These are phyloP conservation scores for Cotesia vestalis DNA, from an alignment of 1,140 invertebrate species.

Conservation along the genomic window DNA sequence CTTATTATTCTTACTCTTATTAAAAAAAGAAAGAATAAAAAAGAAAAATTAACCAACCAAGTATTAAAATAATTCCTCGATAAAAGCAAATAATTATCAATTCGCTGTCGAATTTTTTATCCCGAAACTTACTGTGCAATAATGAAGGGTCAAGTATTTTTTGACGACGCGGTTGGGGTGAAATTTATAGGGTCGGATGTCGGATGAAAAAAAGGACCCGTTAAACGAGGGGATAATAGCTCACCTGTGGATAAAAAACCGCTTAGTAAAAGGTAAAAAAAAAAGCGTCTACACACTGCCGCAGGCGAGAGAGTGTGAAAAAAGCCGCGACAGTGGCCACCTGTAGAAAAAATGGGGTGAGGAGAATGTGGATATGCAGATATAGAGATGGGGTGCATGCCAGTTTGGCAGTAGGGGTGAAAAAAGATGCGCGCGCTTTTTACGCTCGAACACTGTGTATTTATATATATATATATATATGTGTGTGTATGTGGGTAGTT, in stretches of 20 bases:
- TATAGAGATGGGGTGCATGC: not conserved
- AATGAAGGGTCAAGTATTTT: not conserved
- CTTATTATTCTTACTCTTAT: not conserved
- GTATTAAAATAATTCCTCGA: not conserved
- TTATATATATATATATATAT: no score
- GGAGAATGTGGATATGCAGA: constrained; percentile 33
- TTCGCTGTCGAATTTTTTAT: not conserved
- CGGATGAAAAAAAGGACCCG: not conserved
- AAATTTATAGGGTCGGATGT: constrained; percentile 6
- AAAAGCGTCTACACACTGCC: no score
- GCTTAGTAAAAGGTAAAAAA: not conserved
- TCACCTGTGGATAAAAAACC: constrained; percentile 43
- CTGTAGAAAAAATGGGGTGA: constrained; percentile 51
- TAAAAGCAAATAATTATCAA: not conserved
- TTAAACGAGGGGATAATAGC: constrained; percentile 19
- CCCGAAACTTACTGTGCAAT: not conserved
- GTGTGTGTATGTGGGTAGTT: not conserved
- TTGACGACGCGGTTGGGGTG: not conserved
- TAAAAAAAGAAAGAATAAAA: no score
- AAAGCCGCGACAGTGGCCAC: constrained; percentile 49
- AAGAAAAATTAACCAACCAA: no score
- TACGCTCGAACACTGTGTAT: no score
- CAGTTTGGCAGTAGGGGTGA: not conserved
- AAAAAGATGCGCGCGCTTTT: not conserved
- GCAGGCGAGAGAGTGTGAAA: not conserved